Evolutionary conservation across 2,797 vertebrate species (phyloP), one percentile per base, ranked within the genome.

Genomic region (Danio tinwini): DNA sequence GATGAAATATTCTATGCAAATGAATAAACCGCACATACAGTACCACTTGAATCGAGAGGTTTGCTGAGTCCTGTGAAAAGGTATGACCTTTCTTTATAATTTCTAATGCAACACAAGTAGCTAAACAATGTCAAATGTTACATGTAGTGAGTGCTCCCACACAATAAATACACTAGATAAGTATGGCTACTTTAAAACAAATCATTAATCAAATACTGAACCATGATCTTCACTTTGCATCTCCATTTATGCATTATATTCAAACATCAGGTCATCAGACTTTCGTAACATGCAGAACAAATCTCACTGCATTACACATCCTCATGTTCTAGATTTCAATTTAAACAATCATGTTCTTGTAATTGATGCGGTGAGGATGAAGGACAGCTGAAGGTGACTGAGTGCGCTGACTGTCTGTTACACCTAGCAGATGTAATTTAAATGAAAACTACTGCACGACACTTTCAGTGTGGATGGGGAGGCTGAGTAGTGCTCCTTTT

Each of bases 401-500:
- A 49, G 49, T 76, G 76, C 5, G 44, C 76, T 45, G 55, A 17
- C 65, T 65, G 39, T 64, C 71, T 74, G 56, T 63, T 72, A 56
- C 7, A 77, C 19, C 59, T 67, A 61, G 52, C 37, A 62, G 59
- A 65, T 17, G 21, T 52, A 59, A 59, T 74, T 77, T 74, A 72
- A 82, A 73, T 65, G 37, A 68, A 74, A 64, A 21, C 40, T 50
- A 63, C 67, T 40, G 69, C 69, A 40, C 64, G 52, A 72, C 12
- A 39, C 47, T 79, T 79, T 58, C 64, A 74, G 47, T 62, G 39
- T 58, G 49, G 40, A 63, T 68, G 47, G 44, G 63, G 64, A 61
- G 80, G 76, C 88, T 83, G 81, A 78, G 80, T 87, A 76, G 67
- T 6, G 76, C 84, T 89, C 76, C 84, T 88, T 90, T 91, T 91